Base-by-base conservation (phyloP, 2,888 invertebrate species). In the Melieria picta region DNA sequence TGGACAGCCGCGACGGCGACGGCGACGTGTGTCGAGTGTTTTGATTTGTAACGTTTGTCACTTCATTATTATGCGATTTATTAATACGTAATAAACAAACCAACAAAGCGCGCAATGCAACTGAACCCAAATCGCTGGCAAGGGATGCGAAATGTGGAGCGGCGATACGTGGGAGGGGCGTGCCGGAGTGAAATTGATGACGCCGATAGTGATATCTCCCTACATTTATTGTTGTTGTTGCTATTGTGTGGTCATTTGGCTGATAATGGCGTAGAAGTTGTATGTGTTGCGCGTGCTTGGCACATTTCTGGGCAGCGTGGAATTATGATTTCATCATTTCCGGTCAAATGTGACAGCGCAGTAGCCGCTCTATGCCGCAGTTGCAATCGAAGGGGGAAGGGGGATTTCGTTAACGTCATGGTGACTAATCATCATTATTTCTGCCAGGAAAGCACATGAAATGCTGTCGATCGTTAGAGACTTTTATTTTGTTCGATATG, bases 31-130 rank as follows among this genome's bases (percentile, higher is more conserved):
- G 84, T 83, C 84, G 83, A 83, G 84, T 84, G 84, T 82, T 84
- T 84, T 84, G 84, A 84, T 84, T 84, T 84, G 84, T 82, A 83
- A 84, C 84, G 84, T 84, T 84, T 84, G 83, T 84, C 84, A 84
- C 84, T 84, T 84, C 83, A 84, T 84, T 84, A 84, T 83, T 84
- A 83, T 82, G 82, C 83, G 79, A 84, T 83, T 82, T 83, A 84
- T 81, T 79, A 78, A 78, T 74, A 74, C 70, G 70, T 72, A 71
- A 73, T 72, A 71, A 75, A 76, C 70, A 74, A 68, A 69, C 50
- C 63, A 60, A 50, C 45, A 70, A 52, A 9, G 65, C 47, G 43
- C 13, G 43, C 11, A n/a, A 60, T 43, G 45, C 48, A 57, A 58
- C 7, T 30, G 30, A 30, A 30, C 30, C 30, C 30, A 30, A 30